Conservation (phyloP, 1,140 invertebrate genomes). For the Zaprionus ornatus region DNA sequence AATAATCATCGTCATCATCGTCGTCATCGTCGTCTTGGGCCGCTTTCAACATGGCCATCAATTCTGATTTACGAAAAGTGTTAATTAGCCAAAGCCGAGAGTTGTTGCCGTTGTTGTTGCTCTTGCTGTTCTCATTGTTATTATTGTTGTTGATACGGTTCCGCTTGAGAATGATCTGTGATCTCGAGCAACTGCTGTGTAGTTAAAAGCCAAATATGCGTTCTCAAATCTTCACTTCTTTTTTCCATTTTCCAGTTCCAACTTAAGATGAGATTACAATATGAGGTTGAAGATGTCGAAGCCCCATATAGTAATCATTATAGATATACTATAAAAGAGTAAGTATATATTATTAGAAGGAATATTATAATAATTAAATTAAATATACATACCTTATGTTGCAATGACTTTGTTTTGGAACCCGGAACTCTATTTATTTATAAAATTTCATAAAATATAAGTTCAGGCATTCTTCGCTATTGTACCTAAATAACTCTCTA, state of each 20-base stretch:
- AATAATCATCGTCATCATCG: constrained; percentile 72
- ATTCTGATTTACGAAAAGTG: constrained; percentile 81
- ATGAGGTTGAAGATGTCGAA: neutral
- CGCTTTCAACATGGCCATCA: constrained; percentile 77
- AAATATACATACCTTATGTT: no score
- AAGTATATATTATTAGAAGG: no score
- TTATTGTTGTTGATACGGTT: neutral
- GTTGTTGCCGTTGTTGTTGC: constrained; percentile 4
- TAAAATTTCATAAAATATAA: no score
- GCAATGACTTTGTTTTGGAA: no score
- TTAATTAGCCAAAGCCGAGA: constrained; percentile 65
- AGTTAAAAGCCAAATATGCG: neutral
- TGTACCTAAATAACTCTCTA: no score
- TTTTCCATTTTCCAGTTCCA: no score
- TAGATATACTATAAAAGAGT: no score
- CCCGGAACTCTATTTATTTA: no score
- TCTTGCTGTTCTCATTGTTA: neutral
- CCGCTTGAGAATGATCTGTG: constrained; percentile 12
- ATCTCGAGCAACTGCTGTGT: constrained; percentile 4
- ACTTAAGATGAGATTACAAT: neutral
- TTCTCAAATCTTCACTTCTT: neutral
- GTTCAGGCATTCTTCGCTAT: no score
- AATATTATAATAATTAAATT: no score
- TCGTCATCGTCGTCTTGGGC: constrained; percentile 51
- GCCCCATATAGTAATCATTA: no score